A percentile compares a stretch with the other conserved stretches of the same genome.
Conservation (phyloP, 2,888 invertebrate species). For the Polydrusus tereticollis region DNA sequence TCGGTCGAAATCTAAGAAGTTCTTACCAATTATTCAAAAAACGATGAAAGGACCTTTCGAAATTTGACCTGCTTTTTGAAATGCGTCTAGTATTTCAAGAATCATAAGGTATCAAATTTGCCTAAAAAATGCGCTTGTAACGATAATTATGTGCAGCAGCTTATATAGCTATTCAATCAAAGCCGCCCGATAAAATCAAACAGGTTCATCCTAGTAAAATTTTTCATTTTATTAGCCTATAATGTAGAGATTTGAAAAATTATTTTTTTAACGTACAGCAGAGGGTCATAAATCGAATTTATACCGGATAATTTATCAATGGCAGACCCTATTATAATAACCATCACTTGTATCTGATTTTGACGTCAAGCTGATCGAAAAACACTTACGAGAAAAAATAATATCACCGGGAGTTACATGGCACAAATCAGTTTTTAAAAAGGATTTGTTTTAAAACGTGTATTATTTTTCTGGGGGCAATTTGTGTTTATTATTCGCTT, state of each 20-base stretch:
- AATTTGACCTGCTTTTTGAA: too few relatives aligned
- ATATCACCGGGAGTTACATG: conserved; percentile 8
- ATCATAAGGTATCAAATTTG: too few relatives aligned
- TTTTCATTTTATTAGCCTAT: conserved; percentile 3
- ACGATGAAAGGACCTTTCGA: too few relatives aligned
- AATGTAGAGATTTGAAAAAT: conserved; percentile 9
- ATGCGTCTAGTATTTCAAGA: too few relatives aligned
- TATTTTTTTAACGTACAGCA: not conserved
- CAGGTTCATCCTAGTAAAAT: not conserved
- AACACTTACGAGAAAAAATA: conserved; percentile 5
- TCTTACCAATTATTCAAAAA: too few relatives aligned
- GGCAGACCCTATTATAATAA: conserved; percentile 17
- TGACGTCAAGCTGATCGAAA: conserved; percentile 2
- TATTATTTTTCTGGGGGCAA: not conserved
- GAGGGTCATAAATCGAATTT: conserved; percentile 17
- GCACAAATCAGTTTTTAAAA: not conserved
- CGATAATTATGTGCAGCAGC: too few relatives aligned
- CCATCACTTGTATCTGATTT: conserved; percentile 20
- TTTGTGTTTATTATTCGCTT: not conserved
- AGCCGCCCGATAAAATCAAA: not conserved
- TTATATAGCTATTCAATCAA: not conserved
- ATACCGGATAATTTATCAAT: conserved; percentile 18
- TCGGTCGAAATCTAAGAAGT: too few relatives aligned
- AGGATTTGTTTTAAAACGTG: too few relatives aligned
- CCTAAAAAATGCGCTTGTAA: too few relatives aligned